These are phyloP conservation scores for Danio rerio DNA, from an alignment of 2,113 vertebrate species.

Conservation along the genomic window GRCz12tu NC_133183.1:23298501-23299000, in stretches of 20 bases:
- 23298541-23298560: too few species aligned
- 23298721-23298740: neutral
- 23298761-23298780: neutral
- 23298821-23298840: neutral
- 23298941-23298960: constrained; percentile 73
- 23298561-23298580: too few species aligned
- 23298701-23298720: neutral
- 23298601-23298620: neutral
- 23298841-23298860: constrained; percentile 28
- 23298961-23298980: constrained; percentile 70
- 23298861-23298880: neutral
- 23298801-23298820: neutral
- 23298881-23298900: constrained; percentile 42
- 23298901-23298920: constrained; percentile 73
- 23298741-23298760: neutral
- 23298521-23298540: too few species aligned
- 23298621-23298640: neutral
- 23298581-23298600: too few species aligned
- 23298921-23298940: constrained; percentile 66
- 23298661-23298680: neutral
- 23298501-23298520: too few species aligned
- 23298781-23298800: constrained; percentile 6
- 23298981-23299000: constrained; percentile 55
- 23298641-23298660: neutral
- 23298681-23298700: neutral